Evolutionary conservation across 2,888 invertebrate genomes (phyloP).

Genomic region (Heterodera filipjevi): DNA sequence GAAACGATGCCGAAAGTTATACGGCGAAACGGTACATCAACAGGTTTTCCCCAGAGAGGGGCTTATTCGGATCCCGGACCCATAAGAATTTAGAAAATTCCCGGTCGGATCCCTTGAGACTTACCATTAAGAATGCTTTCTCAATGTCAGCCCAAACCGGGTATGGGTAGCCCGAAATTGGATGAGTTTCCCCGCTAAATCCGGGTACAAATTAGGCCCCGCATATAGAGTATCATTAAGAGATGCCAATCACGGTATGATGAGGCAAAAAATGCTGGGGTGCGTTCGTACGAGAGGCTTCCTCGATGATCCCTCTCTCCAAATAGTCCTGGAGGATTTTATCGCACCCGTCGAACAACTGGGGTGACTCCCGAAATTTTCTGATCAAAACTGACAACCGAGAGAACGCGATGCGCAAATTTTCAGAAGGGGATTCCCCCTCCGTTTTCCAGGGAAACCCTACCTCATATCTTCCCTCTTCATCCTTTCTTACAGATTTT

Average conservation of each 20-base stretch:
- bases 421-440: not conserved
- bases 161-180: conserved; percentile 26
- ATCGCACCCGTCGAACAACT: conserved; percentile 35
- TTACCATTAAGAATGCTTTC: conserved; percentile 44
- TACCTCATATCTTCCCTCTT: conserved; percentile 19
- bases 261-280: conserved; percentile 27
- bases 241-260: conserved; percentile 23
- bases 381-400: conserved; percentile 17
- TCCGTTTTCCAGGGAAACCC: conserved; percentile 24
- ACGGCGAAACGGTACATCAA: conserved; percentile 31
- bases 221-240: conserved; percentile 42
- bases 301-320: conserved; percentile 42
- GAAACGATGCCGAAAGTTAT: conserved; percentile 40
- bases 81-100: conserved; percentile 44
- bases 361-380: conserved; percentile 6
- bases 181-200: conserved; percentile 37
- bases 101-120: conserved; percentile 31
- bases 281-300: not conserved
- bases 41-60: conserved; percentile 26
- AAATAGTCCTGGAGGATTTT: conserved; percentile 45
- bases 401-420: conserved; percentile 27
- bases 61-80: conserved; percentile 20
- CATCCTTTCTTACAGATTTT: not conserved
- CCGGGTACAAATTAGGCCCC: conserved; percentile 39
- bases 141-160: conserved; percentile 38